Base-by-base conservation (phyloP, 2,797 vertebrate species). In the Myotis daubentonii region DNA sequence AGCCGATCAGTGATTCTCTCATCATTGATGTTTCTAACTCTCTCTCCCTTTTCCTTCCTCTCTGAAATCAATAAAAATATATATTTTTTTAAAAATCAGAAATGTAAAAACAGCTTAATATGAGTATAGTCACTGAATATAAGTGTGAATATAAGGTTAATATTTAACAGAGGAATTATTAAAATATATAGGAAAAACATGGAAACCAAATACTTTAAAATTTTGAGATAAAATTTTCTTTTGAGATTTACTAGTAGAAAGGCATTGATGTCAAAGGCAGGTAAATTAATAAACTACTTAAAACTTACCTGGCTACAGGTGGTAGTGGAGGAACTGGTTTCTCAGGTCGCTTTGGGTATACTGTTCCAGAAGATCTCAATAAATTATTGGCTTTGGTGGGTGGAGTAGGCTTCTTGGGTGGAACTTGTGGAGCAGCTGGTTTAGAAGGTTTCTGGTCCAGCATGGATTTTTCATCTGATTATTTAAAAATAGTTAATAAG, bases 361-460 rank as follows among this genome's bases (percentile, higher is more conserved):
- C 47, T 25, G 95, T 94, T 47, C 94, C 98, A 76, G 96, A 8
- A 38, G 98, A 97, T 96, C 98, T 98, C 92, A 98, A 71, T 71
- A 99, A 96, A 95, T 90, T 98, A 97, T 97, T 98, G 28, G 97
- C 97, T 98, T 99, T 99, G 94, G 98, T 98, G 33, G 99, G 99
- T 94, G 98, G 99, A 91, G 98, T 95, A 0, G 99, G 99, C 90
- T 99, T 99, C 98, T 99, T 99, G 85, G 99, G 99, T 10, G 99
- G 99, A 84, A 99, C 99, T 93, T 99, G 96, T 17, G 99, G 99
- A 71, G 99, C 99, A 11, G 98, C 98, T 53, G 99, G 99, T 97
- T 99, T 99, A 96, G 98, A 96, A 89, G 98, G 98, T 97, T 99
- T 99, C 95, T 97, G 98, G 95, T 99, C 99, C 91, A 98, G 97